Base-by-base conservation (phyloP, 2,797 vertebrate genomes). In the Lagorchestes hirsutus region DNA sequence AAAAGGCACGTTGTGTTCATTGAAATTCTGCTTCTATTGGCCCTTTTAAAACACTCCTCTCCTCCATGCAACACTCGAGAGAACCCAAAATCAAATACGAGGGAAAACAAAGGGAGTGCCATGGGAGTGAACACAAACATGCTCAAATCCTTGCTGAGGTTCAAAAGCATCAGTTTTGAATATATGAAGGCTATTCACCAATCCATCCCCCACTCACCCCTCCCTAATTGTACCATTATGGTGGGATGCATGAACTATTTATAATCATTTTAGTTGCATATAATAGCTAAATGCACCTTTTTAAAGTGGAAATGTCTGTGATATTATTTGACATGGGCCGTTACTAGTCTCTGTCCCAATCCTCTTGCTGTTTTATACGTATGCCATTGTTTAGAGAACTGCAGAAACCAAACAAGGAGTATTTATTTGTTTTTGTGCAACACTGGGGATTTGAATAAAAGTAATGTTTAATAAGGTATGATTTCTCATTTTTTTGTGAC, bases 21-120 rank as follows among this genome's bases (percentile, higher is more conserved):
- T 40, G 91, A 96, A 96, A 91, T 91, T 3, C 22, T 91, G 57
- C 96, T 94, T 94, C 97, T 93, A 24, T 90, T 96, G n/a, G 9
- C 57, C n/a, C 11, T 95, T 58, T 58, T 97, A 91, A 97, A 97
- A 92, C 40, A 24, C 22, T 92, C 93, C 27, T 94, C 57, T 93
- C 97, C 6, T 56, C 97, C 59, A 31, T 16, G 50, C 40, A 93
- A 87, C 12, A 94, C 29, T 58, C 29, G 24, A 94, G 92, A 93
- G 97, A 96, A 52, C 5, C 28, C 95, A 96, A 97, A 97, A 97
- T 98, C 91, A 90, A 95, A 96, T 57, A 54, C 54, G 13, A 54
- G n/a, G 54, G 28, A 90, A 93, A 93, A 93, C 55, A 92, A 96
- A 96, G 67, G 40, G 59, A 14, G 90, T 74, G 58, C 55, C 62